Conservation (phyloP, 2,113 vertebrate species). For the Brienomyrus longianalis region DNA sequence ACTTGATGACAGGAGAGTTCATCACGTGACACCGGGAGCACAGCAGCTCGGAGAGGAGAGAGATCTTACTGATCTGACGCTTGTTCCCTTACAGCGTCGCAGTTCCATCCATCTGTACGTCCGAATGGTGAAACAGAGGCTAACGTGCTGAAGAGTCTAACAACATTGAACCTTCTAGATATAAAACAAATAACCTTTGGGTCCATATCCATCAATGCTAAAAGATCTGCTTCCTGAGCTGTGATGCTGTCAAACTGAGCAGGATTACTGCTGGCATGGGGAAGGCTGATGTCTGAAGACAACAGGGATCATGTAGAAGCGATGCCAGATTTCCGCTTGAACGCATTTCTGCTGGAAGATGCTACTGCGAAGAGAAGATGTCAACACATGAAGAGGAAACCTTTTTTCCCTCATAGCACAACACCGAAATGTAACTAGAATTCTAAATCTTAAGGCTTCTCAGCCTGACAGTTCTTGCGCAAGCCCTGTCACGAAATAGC, state of each 20-base stretch:
- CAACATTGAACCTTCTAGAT: not conserved
- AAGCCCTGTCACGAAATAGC: not conserved
- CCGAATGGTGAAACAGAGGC: not conserved
- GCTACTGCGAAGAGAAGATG: not conserved
- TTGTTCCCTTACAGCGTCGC: not conserved
- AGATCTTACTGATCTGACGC: not conserved
- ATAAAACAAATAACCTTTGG: not conserved
- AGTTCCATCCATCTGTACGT: not conserved
- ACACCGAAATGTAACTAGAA: not conserved
- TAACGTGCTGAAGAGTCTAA: not conserved
- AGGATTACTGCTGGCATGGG: not conserved
- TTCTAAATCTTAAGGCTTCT: not conserved
- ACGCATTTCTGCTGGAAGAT: not conserved
- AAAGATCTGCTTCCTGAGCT: not conserved
- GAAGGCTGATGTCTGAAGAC: not conserved
- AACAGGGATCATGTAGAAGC: not conserved
- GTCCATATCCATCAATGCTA: not conserved
- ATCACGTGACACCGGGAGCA: not conserved
- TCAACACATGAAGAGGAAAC: not conserved
- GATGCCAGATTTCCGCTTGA: not conserved
- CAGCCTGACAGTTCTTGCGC: not conserved
- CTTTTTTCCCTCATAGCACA: not conserved
- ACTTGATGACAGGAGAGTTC: not conserved
- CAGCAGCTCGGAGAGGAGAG: not conserved
- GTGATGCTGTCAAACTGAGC: not conserved